A percentile compares a stretch with the other conserved stretches of the same genome.
phyloP scores from a whole-genome alignment of 2,888 invertebrate genomes.

The Drosophila siamana region DNA sequence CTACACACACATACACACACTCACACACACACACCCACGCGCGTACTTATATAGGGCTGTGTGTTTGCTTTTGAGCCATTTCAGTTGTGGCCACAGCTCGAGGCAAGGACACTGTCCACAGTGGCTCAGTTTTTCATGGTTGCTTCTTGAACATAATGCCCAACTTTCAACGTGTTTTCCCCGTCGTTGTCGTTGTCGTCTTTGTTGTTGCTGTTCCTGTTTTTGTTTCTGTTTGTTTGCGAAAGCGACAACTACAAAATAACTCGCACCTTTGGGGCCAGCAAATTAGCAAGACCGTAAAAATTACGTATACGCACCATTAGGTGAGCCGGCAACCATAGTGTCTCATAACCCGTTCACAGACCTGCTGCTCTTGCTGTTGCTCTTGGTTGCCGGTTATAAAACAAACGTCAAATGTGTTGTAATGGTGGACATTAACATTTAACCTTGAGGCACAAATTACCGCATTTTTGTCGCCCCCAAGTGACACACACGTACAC shows the following conservation, averaged over 20 bases:
- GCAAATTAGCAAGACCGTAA: slow-evolving; percentile 64
- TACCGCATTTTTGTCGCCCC: slow-evolving; percentile 78
- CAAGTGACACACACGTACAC: slow-evolving; percentile 45
- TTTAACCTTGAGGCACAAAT: slow-evolving; percentile 79
- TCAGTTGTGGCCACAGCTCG: slow-evolving; percentile 51
- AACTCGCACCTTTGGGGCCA: slow-evolving; percentile 31
- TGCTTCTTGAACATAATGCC: slow-evolving; percentile 61
- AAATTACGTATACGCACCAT: slow-evolving; percentile 72
- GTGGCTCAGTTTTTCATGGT: slow-evolving; percentile 26
- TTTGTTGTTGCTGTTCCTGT: not conserved
- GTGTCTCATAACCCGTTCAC: slow-evolving; percentile 66
- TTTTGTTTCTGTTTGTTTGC: slow-evolving; percentile 12
- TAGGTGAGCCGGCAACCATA: slow-evolving; percentile 42
- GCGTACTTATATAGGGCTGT: slow-evolving; percentile 7
- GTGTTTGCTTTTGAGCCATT: slow-evolving; percentile 54
- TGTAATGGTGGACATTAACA: slow-evolving; percentile 77
- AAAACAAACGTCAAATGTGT: slow-evolving; percentile 74
- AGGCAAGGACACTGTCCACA: slow-evolving; percentile 55
- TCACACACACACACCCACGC: too few relatives aligned
- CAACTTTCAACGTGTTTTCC: slow-evolving; percentile 19
- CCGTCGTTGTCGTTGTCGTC: not conserved
- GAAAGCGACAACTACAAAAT: slow-evolving; percentile 38
- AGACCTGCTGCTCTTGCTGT: not conserved
- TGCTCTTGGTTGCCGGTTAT: slow-evolving; percentile 10
- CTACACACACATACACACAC: not conserved